These are phyloP conservation scores for Telmatherina bonti DNA, from an alignment of 2,797 vertebrate genomes.

Conservation along the genomic window DNA sequence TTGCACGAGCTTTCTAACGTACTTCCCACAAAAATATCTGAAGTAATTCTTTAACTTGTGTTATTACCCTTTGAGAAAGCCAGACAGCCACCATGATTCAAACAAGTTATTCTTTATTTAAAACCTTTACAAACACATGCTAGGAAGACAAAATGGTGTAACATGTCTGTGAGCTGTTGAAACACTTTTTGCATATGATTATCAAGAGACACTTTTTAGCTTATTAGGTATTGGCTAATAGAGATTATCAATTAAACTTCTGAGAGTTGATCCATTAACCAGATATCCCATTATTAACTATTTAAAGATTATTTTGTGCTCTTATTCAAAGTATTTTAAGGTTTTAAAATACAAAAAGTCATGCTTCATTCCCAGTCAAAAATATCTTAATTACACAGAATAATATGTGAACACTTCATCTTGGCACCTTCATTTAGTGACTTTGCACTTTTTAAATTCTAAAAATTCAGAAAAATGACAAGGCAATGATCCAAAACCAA, in stretches of 20 bases:
- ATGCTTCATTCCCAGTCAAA: neutral
- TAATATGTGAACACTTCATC: conserved; percentile 12
- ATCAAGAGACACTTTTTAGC: neutral
- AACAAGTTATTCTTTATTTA: conserved; percentile 36
- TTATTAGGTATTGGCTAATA: conserved; percentile 4
- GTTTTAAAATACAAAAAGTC: neutral
- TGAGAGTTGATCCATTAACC: neutral
- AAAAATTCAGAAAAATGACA: conserved; percentile 6
- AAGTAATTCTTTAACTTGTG: too few species aligned
- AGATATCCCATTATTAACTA: neutral
- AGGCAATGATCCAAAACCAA: neutral
- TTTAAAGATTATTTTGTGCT: neutral
- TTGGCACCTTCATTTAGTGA: conserved; percentile 6
- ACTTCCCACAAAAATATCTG: too few species aligned
- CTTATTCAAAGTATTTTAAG: neutral
- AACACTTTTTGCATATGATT: neutral
- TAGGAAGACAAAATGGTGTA: neutral
- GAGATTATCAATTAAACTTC: neutral
- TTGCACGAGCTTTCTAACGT: too few species aligned
- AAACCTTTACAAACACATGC: conserved; percentile 24
- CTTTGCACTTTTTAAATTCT: neutral
- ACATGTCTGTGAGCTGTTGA: neutral
- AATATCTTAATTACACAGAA: conserved; percentile 9
- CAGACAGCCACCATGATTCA: neutral
- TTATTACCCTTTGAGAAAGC: neutral